Base-by-base conservation (phyloP, 2,888 invertebrate genomes). In the Orthonychiurus folsomi region DNA sequence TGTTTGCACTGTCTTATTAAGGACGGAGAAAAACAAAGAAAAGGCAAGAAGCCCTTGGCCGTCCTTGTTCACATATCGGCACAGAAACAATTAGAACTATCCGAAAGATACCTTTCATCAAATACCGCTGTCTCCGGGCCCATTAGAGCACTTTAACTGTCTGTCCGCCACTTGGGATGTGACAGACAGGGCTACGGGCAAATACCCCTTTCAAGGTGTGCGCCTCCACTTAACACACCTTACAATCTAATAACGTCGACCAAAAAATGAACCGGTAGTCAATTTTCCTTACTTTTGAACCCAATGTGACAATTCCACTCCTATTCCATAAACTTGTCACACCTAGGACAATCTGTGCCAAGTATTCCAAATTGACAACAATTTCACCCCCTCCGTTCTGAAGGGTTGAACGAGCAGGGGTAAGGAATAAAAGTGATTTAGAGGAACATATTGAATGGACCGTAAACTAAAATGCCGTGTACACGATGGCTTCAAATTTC, bases 121-220 rank as follows among this genome's bases (percentile, higher is more conserved):
- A 64, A 64, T 56, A 66, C 71, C 68, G 67, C 71, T 69, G 71
- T 71, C 71, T 71, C 71, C 69, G 59, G 64, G 65, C 64, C 71
- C 71, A 71, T 71, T 71, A 71, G 67, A 65, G 63, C 66, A 69
- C 67, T 68, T 67, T 64, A 70, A 70, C 65, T 67, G 67, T 68
- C 68, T 67, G 65, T 65, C 66, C 66, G 62, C 66, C 63, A 66
- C 67, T 66, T 67, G 58, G 63, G 27, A 21, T 52, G 59, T 50
- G 58, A 56, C 56, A 61, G 52, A 52, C 54, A 50, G 21, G 54
- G 23, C 48, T 23, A 60, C 53, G 60, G 28, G 53, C 56, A 54
- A 54, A 54, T 54, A 54, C 54, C 54, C 54, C 37, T 37, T 48
- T 50, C 50, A 59, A 59, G 59, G 59, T 59, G 59, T 59, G n/a